Evolutionary conservation across 2,888 invertebrate species (phyloP).

Genomic region (Dorcus hopei): DNA sequence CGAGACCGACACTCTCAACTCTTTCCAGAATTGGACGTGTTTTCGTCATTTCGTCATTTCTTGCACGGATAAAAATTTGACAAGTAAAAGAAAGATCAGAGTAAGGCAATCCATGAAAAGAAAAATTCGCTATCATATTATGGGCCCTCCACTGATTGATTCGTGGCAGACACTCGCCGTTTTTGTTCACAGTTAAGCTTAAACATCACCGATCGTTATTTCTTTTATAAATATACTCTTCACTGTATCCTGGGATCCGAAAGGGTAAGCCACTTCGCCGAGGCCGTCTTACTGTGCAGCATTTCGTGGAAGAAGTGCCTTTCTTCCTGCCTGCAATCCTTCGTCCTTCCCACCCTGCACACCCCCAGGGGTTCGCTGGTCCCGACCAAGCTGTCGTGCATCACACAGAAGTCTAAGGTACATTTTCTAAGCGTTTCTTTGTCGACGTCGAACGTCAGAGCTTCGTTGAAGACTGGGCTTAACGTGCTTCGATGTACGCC

Average conservation of each 20-base stretch:
- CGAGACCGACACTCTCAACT: no score
- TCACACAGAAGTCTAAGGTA: constrained; percentile 57
- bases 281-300: constrained; percentile 56
- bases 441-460: constrained; percentile 50
- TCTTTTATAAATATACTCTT: no score
- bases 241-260: constrained; percentile 42
- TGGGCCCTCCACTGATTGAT: no score
- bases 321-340: constrained; percentile 49
- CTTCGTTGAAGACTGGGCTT: constrained; percentile 55
- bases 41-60: no score
- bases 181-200: no score
- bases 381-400: constrained; percentile 61
- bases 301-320: constrained; percentile 57
- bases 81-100: no score
- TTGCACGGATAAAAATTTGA: no score
- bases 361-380: constrained; percentile 56
- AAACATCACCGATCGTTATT: no score
- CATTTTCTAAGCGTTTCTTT: constrained; percentile 57
- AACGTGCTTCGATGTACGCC: constrained; percentile 51
- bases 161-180: no score
- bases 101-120: no score
- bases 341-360: constrained; percentile 53
- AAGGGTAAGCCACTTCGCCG: constrained; percentile 59
- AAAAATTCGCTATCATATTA: no score
- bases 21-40: no score